phyloP scores from a whole-genome alignment of 2,113 vertebrate genomes.

The Pomatostomus ruficeps region DNA sequence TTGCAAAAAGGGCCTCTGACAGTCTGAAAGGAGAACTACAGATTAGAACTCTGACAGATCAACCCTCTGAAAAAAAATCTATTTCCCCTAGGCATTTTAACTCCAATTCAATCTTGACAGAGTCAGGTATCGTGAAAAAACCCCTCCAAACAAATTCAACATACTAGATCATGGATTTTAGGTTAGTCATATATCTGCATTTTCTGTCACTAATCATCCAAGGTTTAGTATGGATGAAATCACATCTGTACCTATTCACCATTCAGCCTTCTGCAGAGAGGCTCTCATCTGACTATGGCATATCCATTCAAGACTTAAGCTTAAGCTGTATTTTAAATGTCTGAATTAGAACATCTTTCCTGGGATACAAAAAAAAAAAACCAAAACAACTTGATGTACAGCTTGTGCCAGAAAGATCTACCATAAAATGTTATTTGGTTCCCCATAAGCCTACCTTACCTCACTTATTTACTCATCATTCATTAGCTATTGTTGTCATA shows the following conservation, averaged over 20 bases:
- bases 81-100: neutral
- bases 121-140: neutral
- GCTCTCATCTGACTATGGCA: neutral
- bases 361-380: neutral
- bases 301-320: neutral
- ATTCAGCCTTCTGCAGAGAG: neutral
- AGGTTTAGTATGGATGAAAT: neutral
- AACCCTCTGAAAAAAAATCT: neutral
- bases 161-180: neutral
- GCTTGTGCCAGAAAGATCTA: neutral
- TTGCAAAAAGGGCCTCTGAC: neutral
- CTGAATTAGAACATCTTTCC: neutral
- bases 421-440: neutral
- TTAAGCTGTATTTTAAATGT: neutral
- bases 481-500: neutral
- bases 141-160: neutral
- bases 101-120: neutral
- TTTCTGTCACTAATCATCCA: neutral
- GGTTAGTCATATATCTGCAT: neutral
- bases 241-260: neutral
- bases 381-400: neutral
- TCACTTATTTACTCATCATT: neutral
- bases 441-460: neutral
- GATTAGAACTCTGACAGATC: constrained; percentile 7
- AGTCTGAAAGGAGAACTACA: constrained; percentile 33